Evolutionary conservation across 2,888 invertebrate genomes (phyloP).

Genomic region (Agriopis marginaria): DNA sequence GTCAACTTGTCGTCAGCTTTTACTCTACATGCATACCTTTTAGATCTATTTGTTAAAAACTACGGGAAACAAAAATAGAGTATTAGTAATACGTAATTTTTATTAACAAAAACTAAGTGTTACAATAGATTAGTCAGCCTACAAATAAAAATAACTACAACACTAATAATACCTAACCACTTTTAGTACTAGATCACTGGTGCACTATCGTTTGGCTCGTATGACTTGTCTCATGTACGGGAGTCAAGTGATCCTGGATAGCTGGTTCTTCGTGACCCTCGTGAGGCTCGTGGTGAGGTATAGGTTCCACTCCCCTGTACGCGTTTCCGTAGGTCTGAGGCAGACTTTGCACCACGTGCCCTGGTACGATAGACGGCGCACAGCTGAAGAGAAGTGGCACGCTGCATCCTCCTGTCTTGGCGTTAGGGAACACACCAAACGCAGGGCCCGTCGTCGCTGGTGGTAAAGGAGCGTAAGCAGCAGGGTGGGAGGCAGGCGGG

Average conservation of each 20-base stretch:
- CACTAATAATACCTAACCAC: constrained; percentile 4
- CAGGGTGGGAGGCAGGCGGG: constrained; percentile 37
- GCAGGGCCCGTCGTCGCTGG: constrained; percentile 55
- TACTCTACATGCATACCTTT: neutral
- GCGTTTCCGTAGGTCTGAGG: constrained; percentile 46
- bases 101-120: constrained; percentile 8
- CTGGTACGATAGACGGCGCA: constrained; percentile 70
- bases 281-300: constrained; percentile 47
- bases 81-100: neutral
- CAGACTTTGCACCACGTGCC: constrained; percentile 60
- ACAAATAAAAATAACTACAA: constrained; percentile 12
- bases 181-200: constrained; percentile 35
- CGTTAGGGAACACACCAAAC: constrained; percentile 72
- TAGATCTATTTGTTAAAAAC: neutral
- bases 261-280: constrained; percentile 50
- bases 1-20: too few species aligned
- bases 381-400: constrained; percentile 77
- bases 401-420: constrained; percentile 66
- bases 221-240: constrained; percentile 52
- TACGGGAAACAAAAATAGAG: neutral
- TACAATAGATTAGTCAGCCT: constrained; percentile 14
- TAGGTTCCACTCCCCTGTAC: constrained; percentile 63
- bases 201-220: constrained; percentile 33
- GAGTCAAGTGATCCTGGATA: constrained; percentile 49
- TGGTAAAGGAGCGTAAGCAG: constrained; percentile 36